phyloP scores from a whole-genome alignment of 1,140 invertebrate species.

The Drosophila subpulchrella region DNA sequence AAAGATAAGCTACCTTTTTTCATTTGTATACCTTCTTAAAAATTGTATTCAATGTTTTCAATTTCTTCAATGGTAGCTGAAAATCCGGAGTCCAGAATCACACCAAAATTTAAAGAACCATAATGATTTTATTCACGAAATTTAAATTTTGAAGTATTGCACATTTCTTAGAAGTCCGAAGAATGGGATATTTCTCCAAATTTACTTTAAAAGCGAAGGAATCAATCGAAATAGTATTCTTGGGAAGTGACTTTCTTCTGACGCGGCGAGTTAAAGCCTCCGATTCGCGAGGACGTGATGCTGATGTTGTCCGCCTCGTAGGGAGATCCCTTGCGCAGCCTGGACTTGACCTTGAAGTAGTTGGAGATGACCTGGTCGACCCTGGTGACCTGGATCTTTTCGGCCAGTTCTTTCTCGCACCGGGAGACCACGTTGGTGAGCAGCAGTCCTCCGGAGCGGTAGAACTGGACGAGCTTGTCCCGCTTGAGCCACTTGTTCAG shows the following conservation, averaged over 20 bases:
- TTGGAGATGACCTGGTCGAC: conserved; percentile 55
- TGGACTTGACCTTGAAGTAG: conserved; percentile 54
- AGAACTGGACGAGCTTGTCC: conserved; percentile 62
- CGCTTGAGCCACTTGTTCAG: conserved; percentile 56
- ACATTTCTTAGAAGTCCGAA: too few species aligned
- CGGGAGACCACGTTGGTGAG: conserved; percentile 50
- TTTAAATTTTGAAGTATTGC: conserved; percentile 18
- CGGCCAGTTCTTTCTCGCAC: conserved; percentile 53
- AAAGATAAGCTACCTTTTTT: too few species aligned
- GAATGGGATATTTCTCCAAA: background rate
- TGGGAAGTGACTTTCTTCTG: background rate
- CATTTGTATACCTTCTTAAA: too few species aligned
- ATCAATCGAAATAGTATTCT: conserved; percentile 28
- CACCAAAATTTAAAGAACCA: background rate
- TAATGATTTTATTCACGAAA: conserved; percentile 3
- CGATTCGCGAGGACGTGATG: conserved; percentile 3
- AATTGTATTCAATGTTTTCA: too few species aligned
- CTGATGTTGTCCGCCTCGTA: conserved; percentile 9
- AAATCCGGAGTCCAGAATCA: background rate
- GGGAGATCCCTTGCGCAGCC: conserved; percentile 42
- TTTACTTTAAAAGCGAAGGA: too few species aligned
- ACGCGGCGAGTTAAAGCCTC: background rate
- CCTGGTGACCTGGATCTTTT: conserved; percentile 8
- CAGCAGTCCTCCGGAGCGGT: conserved; percentile 61
- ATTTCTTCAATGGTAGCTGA: too few species aligned